Evolutionary conservation across 1,140 invertebrate genomes (phyloP), one percentile per base, ranked within the genome.

Genomic region (Drosophila nigrodunni): DNA sequence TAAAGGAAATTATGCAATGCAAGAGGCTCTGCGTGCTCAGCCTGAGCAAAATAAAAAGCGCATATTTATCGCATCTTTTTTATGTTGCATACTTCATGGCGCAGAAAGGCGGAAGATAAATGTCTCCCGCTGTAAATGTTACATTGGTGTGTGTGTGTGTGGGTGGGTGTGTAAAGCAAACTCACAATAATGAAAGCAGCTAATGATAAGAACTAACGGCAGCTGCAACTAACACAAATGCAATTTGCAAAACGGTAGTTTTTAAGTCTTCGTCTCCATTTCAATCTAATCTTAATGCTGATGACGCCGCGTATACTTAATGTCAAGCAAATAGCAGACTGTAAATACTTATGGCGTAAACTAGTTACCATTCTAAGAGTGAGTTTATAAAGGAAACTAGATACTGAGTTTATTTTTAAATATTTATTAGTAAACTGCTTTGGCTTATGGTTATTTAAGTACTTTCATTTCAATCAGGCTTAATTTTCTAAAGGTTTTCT

Each of bases 21-120:
- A 69, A 39, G 34, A 57, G 35, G 35, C 41, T 35, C 34, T 55
- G 64, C 71, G 55, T 68, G 65, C 62, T 69, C 66, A 65, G 60
- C 39, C 58, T 62, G 62, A 10, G 44, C 57, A 30, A 76, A 78
- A 76, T 76, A 78, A 76, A 78, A 78, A 67, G 61, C 64, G 58
- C 81, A 77, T 81, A 75, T 77, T 88, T 87, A 87, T 80, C 64
- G 71, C 25, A 30, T 0, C 68, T 62, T 85, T 71, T 70, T 88
- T 80, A 77, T 88, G 77, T 62, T 77, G 83, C 80, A 83, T 87
- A 89, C 80, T 74, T 83, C 67, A 74, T 65, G 77, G 81, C 65
- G 74, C 70, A 46, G 35, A 47, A 49, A 49, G 58, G 72, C 67
- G 57, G 34, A 30, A 49, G 65, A 69, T 74, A 69, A 49, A 60